phyloP scores from a whole-genome alignment of 2,797 vertebrate genomes.

The Parotocinclus haroldoi region DNA sequence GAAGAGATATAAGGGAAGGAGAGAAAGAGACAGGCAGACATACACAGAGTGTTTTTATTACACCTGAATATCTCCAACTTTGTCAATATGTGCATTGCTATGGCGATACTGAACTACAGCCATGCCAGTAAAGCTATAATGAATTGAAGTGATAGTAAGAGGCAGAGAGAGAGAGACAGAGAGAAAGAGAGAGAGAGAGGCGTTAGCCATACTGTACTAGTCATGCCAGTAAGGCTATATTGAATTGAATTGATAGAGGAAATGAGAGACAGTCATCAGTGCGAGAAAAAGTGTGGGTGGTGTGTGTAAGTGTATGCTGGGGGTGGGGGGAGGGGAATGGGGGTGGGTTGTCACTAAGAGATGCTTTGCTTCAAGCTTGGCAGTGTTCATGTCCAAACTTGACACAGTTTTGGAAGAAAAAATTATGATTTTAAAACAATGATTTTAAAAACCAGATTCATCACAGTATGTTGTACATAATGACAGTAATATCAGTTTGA shows the following conservation, averaged over 20 bases:
- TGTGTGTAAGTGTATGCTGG: no score
- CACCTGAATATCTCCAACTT: constrained; percentile 11
- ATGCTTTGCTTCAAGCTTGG: background rate
- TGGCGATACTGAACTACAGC: constrained; percentile 10
- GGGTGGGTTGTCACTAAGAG: background rate
- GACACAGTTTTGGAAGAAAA: background rate
- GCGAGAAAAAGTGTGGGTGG: background rate
- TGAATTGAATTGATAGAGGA: background rate
- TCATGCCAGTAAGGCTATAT: constrained; percentile 14
- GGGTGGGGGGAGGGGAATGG: background rate
- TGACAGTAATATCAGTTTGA: no score
- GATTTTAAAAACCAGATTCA: no score
- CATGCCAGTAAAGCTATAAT: constrained; percentile 14
- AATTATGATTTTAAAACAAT: no score
- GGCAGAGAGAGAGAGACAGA: background rate
- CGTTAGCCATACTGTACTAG: no score
- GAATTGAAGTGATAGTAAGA: background rate
- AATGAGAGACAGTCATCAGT: background rate
- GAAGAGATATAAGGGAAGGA: constrained; percentile 15
- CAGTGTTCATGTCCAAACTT: no score
- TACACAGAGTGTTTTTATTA: constrained; percentile 13
- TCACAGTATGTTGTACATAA: no score
- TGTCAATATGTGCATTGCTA: constrained; percentile 13
- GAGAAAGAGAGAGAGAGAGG: constrained; percentile 1
- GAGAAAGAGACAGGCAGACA: constrained; percentile 13